These are phyloP conservation scores for Germaria angustata DNA, from an alignment of 2,888 invertebrate species.

Conservation along the genomic window DNA sequence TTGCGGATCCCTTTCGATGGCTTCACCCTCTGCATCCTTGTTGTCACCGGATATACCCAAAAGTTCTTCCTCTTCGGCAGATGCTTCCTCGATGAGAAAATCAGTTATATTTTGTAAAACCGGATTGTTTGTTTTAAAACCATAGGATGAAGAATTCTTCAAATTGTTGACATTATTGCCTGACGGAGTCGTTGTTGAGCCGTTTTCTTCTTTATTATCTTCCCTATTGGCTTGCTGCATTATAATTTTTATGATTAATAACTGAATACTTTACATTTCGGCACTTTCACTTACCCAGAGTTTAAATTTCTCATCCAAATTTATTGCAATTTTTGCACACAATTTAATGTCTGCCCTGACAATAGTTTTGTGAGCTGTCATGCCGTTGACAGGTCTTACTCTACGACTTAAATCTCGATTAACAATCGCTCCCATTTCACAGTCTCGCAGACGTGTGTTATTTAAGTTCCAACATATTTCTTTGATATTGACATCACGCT, in stretches of 20 bases:
- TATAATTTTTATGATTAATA: neutral
- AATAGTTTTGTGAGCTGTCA: conserved; percentile 93
- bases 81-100: conserved; percentile 98
- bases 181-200: conserved; percentile 14
- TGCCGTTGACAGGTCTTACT: conserved; percentile 94
- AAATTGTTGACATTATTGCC: conserved; percentile 49
- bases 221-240: conserved; percentile 39
- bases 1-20: conserved; percentile 86
- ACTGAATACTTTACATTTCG: neutral
- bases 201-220: conserved; percentile 60
- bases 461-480: conserved; percentile 99
- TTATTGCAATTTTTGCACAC: conserved; percentile 94
- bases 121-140: conserved; percentile 92
- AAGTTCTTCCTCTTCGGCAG: conserved; percentile 98
- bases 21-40: conserved; percentile 81
- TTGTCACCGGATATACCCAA: conserved; percentile 84
- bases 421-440: conserved; percentile 88
- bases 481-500: conserved; percentile 97
- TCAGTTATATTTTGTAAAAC: conserved; percentile 98
- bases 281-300: conserved; percentile 86
- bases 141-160: conserved; percentile 80
- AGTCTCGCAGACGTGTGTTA: conserved; percentile 86
- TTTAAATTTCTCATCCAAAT: conserved; percentile 90
- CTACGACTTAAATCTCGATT: conserved; percentile 97
- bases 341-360: conserved; percentile 95